Conservation (phyloP, 2,797 vertebrate genomes). For the Bucorvus abyssinicus region DNA sequence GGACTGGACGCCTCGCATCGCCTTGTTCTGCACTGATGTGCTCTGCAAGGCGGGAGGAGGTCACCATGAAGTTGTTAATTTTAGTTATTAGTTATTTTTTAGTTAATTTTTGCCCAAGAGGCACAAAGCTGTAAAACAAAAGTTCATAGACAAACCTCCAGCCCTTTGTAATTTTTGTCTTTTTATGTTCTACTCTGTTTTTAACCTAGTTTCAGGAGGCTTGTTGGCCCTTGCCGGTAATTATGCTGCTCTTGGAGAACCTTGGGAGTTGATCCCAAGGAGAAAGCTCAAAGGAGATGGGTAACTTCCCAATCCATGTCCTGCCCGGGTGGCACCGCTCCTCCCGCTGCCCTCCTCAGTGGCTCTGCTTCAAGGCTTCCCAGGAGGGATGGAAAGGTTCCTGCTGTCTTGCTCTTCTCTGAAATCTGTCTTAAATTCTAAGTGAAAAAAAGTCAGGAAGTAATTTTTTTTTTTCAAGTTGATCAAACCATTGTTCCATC, state of each 20-base stretch:
- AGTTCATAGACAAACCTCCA: neutral
- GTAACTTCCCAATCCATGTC: neutral
- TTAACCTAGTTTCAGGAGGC: neutral
- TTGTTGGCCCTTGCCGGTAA: neutral
- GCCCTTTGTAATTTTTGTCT: neutral
- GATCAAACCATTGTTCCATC: neutral
- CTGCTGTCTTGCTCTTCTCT: neutral
- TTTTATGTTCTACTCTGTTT: neutral
- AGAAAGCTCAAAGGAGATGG: neutral
- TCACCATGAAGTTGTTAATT: neutral
- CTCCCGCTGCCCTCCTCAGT: accelerated
- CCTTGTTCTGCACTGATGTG: neutral
- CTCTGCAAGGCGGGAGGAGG: neutral
- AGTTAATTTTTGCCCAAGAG: neutral
- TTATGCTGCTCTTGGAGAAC: neutral
- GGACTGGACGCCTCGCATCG: neutral
- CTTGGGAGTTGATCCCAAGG: neutral
- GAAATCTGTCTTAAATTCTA: neutral
- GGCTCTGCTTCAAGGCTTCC: neutral
- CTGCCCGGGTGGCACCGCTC: accelerated
- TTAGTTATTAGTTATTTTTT: neutral
- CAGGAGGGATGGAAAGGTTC: neutral
- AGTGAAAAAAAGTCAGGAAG: neutral
- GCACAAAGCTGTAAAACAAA: neutral
- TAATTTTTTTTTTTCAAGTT: neutral